Conservation (phyloP, 1,140 invertebrate genomes). For the Apis florea region DNA sequence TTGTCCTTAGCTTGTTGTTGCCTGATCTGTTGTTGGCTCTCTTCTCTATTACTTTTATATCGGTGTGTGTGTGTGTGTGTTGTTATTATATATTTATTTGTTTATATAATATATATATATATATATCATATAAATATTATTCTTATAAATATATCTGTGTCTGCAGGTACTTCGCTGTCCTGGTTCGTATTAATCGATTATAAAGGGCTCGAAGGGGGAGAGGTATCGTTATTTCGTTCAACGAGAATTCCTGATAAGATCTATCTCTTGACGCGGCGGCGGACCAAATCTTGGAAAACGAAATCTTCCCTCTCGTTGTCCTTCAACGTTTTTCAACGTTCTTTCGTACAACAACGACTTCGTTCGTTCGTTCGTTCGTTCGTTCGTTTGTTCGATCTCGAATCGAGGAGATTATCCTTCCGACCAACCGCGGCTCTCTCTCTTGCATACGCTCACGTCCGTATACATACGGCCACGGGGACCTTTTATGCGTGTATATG, state of each 20-base stretch:
- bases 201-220: conserved; percentile 44
- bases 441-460: background rate
- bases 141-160: conserved; percentile 78
- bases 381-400: background rate
- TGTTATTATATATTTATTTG: background rate
- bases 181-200: conserved; percentile 67
- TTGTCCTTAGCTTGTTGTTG: conserved; percentile 16
- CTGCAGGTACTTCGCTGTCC: conserved; percentile 76
- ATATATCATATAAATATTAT: conserved; percentile 51
- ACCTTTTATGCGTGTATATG: background rate
- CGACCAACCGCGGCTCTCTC: background rate
- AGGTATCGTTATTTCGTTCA: conserved; percentile 27
- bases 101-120: conserved; percentile 9
- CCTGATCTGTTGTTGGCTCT: background rate
- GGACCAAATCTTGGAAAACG: background rate
- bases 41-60: conserved; percentile 22
- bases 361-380: no score
- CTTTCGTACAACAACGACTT: no score
- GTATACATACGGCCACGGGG: conserved; percentile 13
- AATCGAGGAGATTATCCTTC: conserved; percentile 5
- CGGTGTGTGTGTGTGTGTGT: background rate
- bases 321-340: no score
- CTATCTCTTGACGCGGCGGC: conserved; percentile 8
- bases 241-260: conserved; percentile 34
- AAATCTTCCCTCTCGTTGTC: no score